Conservation (phyloP, 2,113 vertebrate genomes). For the Tonatia bakeri region DNA sequence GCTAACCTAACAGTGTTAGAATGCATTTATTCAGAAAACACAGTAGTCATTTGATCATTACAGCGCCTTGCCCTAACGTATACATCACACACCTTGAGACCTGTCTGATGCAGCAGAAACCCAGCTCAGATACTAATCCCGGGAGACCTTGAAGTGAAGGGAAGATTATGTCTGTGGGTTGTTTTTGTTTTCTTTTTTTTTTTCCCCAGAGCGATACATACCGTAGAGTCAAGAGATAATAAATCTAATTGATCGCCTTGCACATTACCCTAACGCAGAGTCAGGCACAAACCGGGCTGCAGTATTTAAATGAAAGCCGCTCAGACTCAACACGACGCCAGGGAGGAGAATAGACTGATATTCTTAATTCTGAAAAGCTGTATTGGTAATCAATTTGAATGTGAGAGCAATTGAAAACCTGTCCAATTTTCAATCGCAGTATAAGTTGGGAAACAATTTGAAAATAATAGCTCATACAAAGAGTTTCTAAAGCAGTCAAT, state of each 20-base stretch:
- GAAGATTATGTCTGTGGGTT: conserved; percentile 55
- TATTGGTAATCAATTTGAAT: conserved; percentile 99
- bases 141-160: conserved; percentile 78
- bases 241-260: conserved; percentile 85
- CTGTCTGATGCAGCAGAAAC: conserved; percentile 37
- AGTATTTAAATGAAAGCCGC: conserved; percentile 92
- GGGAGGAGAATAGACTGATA: conserved; percentile 84
- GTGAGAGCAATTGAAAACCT: conserved; percentile 94
- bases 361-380: conserved; percentile 87
- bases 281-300: conserved; percentile 75
- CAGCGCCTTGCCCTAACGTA: not conserved
- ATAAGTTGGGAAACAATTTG: conserved; percentile 99
- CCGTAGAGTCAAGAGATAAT: conserved; percentile 78
- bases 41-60: conserved; percentile 12
- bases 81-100: conserved; percentile 5
- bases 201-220: conserved; percentile 55
- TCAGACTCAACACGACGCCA: conserved; percentile 78
- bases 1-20: conserved; percentile 51
- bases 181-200: conserved; percentile 42
- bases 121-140: conserved; percentile 35
- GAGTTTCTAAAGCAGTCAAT: conserved; percentile 92
- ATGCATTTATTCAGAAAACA: conserved; percentile 65
- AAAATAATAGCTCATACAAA: conserved; percentile 96
- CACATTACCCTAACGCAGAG: conserved; percentile 82
- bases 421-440: conserved; percentile 96